A percentile compares a stretch with the other conserved stretches of the same genome.
Evolutionary conservation across 1,140 invertebrate species (phyloP).

Genomic region (Nasonia giraulti): DNA sequence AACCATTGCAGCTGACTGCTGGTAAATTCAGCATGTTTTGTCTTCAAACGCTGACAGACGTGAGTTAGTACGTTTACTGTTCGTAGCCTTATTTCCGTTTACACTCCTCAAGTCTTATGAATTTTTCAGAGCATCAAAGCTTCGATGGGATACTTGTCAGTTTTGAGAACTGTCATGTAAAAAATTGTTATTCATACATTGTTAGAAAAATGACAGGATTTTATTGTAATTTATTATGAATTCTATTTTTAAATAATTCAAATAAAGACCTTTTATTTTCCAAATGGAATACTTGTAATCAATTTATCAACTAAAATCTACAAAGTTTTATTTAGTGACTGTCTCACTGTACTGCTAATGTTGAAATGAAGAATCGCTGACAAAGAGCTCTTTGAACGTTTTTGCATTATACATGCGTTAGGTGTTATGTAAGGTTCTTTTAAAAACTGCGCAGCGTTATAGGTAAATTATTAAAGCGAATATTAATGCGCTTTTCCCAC

Average conservation of each 20-base stretch:
- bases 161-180: slow-evolving; percentile 55
- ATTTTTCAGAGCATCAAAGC: slow-evolving; percentile 53
- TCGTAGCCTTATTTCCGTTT: not conserved
- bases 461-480: too few species aligned
- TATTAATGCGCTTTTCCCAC: too few species aligned
- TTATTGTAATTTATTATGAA: not conserved
- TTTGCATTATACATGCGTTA: too few species aligned
- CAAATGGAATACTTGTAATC: too few species aligned
- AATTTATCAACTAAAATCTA: too few species aligned
- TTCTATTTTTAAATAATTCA: not conserved
- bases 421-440: too few species aligned
- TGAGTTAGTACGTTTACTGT: slow-evolving; percentile 41
- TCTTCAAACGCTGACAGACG: slow-evolving; percentile 55
- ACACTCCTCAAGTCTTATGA: not conserved
- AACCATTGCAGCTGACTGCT: slow-evolving; percentile 54
- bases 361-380: too few species aligned
- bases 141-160: slow-evolving; percentile 57
- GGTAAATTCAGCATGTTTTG: slow-evolving; percentile 60
- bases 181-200: not conserved
- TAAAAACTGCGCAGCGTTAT: too few species aligned
- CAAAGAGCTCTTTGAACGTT: too few species aligned
- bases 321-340: too few species aligned
- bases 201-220: not conserved
- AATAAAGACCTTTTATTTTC: not conserved
- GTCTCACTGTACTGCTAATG: too few species aligned